phyloP scores from a whole-genome alignment of 2,797 vertebrate species.

The Malurus leucopterus region DNA sequence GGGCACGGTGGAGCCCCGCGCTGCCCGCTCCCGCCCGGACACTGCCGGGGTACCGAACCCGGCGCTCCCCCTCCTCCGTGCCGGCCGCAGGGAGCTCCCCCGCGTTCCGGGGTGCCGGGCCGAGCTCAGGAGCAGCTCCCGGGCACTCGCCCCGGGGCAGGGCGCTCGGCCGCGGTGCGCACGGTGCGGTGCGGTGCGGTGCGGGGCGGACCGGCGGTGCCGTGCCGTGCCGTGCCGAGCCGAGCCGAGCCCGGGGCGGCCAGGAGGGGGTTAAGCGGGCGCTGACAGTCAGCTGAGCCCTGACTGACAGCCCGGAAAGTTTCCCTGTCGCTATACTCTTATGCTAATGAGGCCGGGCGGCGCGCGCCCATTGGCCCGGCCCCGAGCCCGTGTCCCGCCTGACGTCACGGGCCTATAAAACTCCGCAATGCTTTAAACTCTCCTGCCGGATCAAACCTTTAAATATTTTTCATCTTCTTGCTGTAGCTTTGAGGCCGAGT shows the following conservation, averaged over 20 bases:
- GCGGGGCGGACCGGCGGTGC: not conserved
- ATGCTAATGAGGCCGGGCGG: conserved; percentile 87
- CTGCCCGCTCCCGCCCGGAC: not conserved
- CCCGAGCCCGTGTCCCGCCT: conserved; percentile 84
- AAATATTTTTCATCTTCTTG: conserved; percentile 81
- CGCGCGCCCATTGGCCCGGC: conserved; percentile 83
- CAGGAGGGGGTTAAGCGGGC: conserved; percentile 35
- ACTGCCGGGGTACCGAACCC: not conserved
- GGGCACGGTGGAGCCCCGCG: not conserved
- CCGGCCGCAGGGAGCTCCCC: not conserved
- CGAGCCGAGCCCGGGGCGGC: not conserved
- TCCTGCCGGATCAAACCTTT: conserved; percentile 89
- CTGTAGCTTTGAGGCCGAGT: conserved; percentile 69
- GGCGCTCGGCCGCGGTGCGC: not conserved
- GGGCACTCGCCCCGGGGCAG: not conserved
- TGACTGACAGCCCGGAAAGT: conserved; percentile 91
- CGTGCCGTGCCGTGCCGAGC: not conserved
- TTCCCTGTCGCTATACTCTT: conserved; percentile 85
- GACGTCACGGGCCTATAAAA: conserved; percentile 97
- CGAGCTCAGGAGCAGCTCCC: not conserved
- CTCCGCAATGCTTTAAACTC: conserved; percentile 94
- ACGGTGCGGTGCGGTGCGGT: not conserved
- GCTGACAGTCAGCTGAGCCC: conserved; percentile 95
- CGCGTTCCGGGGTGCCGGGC: not conserved
- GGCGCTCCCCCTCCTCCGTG: not conserved